Evolutionary conservation across 2,888 invertebrate genomes (phyloP).

Genomic region (Nysson spinosus): DNA sequence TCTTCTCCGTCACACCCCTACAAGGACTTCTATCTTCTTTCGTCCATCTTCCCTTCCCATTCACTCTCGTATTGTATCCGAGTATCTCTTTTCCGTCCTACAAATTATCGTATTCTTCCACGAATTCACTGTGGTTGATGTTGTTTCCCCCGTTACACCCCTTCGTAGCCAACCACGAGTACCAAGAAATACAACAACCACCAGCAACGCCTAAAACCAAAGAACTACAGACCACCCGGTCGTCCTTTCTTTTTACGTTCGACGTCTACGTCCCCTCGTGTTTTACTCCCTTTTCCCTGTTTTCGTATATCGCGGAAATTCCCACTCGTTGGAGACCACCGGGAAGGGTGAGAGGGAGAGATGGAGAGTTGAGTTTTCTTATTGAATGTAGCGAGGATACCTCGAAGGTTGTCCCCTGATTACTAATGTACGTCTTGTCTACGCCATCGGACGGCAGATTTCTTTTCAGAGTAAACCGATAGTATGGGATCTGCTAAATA

Average conservation of each 20-base stretch:
- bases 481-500: too few relatives aligned
- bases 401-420: not conserved
- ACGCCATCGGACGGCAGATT: not conserved
- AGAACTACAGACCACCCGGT: slow-evolving; percentile 45
- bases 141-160: too few relatives aligned
- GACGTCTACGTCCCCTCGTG: slow-evolving; percentile 16
- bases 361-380: slow-evolving; percentile 11
- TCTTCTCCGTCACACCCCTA: too few relatives aligned
- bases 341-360: too few relatives aligned
- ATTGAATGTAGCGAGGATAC: slow-evolving; percentile 2
- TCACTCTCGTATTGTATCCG: too few relatives aligned
- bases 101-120: too few relatives aligned
- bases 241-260: slow-evolving; percentile 34
- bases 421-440: not conserved
- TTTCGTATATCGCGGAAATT: not conserved
- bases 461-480: too few relatives aligned
- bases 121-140: too few relatives aligned
- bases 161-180: too few relatives aligned
- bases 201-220: slow-evolving; percentile 55
- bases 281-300: not conserved
- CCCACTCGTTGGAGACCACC: not conserved
- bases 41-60: too few relatives aligned
- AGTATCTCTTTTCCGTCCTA: too few relatives aligned
- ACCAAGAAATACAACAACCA: slow-evolving; percentile 53
- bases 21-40: too few relatives aligned